Base-by-base conservation (phyloP, 53 echinoderm and acorn worm species). In the Apostichopus leukothele region DNA sequence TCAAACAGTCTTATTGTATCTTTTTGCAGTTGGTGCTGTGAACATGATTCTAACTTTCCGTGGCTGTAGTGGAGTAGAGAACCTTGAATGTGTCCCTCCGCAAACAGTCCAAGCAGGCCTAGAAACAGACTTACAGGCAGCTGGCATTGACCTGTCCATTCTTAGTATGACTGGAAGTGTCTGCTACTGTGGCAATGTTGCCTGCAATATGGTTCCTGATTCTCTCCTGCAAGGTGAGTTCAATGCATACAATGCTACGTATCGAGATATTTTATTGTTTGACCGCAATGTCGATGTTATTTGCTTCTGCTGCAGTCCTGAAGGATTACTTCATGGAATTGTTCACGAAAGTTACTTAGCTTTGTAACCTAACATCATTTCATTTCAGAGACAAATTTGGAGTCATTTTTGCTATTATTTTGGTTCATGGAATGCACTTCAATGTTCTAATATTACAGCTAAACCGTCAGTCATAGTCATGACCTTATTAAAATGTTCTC, bases 161-260 rank as follows among this genome's bases (percentile, higher is more conserved):
- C 14, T 81, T 21, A 81, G 52, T 55, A 81, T 81, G 81, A 81
- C 5, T n/a, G 81, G 81, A 51, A 81, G 59, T 55, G 55, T 81
- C 14, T 81, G 81, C 55, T 81, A 81, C 81, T 81, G 81, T 81
- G 81, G 57, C 4, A 20, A 55, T 81, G 25, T 9, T 81, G 59
- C 54, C 20, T 81, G 81, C 12, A 81, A 81, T 55, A 54, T 57
- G 12, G 21, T 81, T 5, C 57, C 52, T 20, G 12, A 54, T 10
- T n/a, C 59, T 22, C 59, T 20, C 5, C 21, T 81, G 7, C 81
- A 81, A 81, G 55, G 81, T 55, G 51, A 81, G 60, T 81, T 79
- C 19, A 10, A 23, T 76, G 57, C 10, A 1, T 25, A 25, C 25
- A 25, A 25, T 76, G 57, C 10, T 57, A 9, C 1, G 57, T 57